A percentile compares a stretch with the other conserved stretches of the same genome.
phyloP scores from a whole-genome alignment of 2,797 vertebrate species.

The Alcedo atthis region DNA sequence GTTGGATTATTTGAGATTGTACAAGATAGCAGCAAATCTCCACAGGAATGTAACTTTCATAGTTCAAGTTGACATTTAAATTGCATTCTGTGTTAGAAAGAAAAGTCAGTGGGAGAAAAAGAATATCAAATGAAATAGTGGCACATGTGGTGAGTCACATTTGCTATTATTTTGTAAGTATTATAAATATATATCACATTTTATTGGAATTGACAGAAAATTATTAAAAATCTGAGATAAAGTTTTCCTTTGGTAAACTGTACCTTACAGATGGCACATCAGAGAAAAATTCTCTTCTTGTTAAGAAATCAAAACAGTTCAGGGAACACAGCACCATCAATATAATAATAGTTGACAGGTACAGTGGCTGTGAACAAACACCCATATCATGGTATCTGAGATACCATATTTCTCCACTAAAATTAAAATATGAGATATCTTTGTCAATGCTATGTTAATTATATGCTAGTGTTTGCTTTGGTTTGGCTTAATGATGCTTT shows the following conservation, averaged over 20 bases:
- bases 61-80: constrained; percentile 64
- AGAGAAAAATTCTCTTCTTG: constrained; percentile 62
- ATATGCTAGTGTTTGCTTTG: neutral
- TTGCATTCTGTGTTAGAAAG: constrained; percentile 51
- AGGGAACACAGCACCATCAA: constrained; percentile 60
- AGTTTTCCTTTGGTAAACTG: constrained; percentile 45
- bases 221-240: constrained; percentile 63
- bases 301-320: constrained; percentile 66
- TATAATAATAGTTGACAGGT: constrained; percentile 64
- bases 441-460: constrained; percentile 53
- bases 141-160: constrained; percentile 65
- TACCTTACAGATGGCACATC: constrained; percentile 65
- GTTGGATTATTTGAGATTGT: neutral
- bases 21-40: neutral
- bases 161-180: constrained; percentile 69
- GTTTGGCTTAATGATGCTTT: constrained; percentile 11
- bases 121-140: constrained; percentile 62
- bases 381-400: constrained; percentile 60
- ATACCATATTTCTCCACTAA: constrained; percentile 66
- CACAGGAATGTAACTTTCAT: constrained; percentile 20
- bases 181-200: constrained; percentile 54
- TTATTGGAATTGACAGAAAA: constrained; percentile 71
- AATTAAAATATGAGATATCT: constrained; percentile 60
- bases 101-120: constrained; percentile 66
- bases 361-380: constrained; percentile 65